Conservation (phyloP, 2,888 invertebrate genomes). For the Pseudanteris insignis region DNA sequence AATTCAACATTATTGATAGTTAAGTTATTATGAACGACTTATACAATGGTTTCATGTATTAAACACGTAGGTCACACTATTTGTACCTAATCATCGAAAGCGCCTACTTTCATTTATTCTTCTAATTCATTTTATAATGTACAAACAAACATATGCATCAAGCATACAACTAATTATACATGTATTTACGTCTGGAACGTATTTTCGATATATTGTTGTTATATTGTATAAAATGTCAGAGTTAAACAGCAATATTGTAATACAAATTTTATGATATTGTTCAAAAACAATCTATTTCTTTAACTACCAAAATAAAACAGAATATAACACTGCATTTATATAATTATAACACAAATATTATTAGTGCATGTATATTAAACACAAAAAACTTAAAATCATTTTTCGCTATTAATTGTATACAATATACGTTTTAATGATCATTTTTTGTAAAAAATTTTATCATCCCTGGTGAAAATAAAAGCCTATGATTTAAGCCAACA, state of each 20-base stretch:
- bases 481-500: no score
- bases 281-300: slow-evolving; percentile 12
- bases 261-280: slow-evolving; percentile 19
- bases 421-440: no score
- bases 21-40: no score
- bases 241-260: slow-evolving; percentile 30
- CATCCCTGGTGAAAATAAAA: no score
- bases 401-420: no score
- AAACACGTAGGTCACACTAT: neutral
- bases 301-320: no score
- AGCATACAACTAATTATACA: slow-evolving; percentile 19
- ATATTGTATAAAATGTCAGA: slow-evolving; percentile 42
- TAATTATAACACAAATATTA: slow-evolving; percentile 9
- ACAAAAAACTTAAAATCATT: no score
- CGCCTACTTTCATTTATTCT: slow-evolving; percentile 23
- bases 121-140: slow-evolving; percentile 34
- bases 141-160: slow-evolving; percentile 29
- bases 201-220: slow-evolving; percentile 45
- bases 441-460: no score
- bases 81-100: slow-evolving; percentile 3
- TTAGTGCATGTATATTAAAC: slow-evolving; percentile 2
- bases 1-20: no score
- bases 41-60: slow-evolving; percentile 9
- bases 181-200: slow-evolving; percentile 28
- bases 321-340: no score